Evolutionary conservation across 2,797 vertebrate genomes (phyloP), one percentile per base, ranked within the genome.

Genomic region (Coendou prehensilis): DNA sequence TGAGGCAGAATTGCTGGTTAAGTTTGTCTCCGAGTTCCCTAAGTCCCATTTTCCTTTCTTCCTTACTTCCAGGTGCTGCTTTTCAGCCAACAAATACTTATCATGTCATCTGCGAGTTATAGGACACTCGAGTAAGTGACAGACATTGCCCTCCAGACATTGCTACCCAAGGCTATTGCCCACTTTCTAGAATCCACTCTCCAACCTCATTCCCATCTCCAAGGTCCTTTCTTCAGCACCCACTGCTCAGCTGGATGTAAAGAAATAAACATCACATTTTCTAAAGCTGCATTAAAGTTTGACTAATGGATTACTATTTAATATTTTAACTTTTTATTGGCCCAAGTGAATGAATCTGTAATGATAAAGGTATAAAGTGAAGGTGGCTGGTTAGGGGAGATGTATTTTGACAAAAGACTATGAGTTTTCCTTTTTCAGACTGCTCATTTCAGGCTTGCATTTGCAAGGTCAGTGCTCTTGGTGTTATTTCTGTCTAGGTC

Each of bases 181-280:
- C 13, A 56, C 45, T 45, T 73, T 79, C 47, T 45, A 33, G 45
- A 92, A 76, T 50, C 63, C 57, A 59, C 41, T 30, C 13, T 41
- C 13, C 6, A 79, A 28, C 9, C 28, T 47, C 5, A 18, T 88
- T 64, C 20, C 28, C 47, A 81, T 17, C 18, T 76, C 47, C 47
- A 57, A 22, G 1, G 4, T 10, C 22, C 23, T 63, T 17, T 85
- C 17, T 69, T 59, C n/a, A 89, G 61, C 4, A 5, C 2, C 41
- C 45, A n/a, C 93, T 96, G 67, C 71, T 92, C 37, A 89, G 15
- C 67, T 69, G 71, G 3, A 26, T 85, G 33, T 85, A 78, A 94
- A 90, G 37, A 97, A 95, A 80, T 64, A 87, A 59, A 18, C 41
- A 81, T 56, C 47, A 30, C 14, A 22, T 50, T 76, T 78, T 80